Base-by-base conservation (phyloP, 2,797 vertebrate species). In the Eulemur rubriventer region DNA sequence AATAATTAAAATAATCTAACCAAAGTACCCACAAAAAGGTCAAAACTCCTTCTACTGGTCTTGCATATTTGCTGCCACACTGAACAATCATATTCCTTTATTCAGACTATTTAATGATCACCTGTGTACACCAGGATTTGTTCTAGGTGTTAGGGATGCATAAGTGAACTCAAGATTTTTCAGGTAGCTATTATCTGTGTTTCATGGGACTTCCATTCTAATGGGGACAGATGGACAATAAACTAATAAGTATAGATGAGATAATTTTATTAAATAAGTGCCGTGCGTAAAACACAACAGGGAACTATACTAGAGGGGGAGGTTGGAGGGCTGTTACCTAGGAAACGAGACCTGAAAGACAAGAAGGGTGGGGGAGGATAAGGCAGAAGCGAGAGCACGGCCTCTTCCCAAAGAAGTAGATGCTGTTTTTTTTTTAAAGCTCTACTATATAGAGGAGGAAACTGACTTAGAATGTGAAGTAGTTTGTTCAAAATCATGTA, bases 1-100 rank as follows among this genome's bases (percentile, higher is more conserved):
- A 94, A 65, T 82, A 83, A 38, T 69, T 41, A 73, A n/a, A 92
- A 91, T 73, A 81, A 80, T 86, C 5, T 83, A 79, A 73, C 46
- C 17, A 43, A 69, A 65, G 4, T 22, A 86, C 11, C 30, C 41
- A 70, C 41, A 70, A 52, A 5, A 33, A 59, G 9, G 13, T 81
- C 20, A 69, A 84, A 96, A 87, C 20, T 69, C 28, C 61, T 73
- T 57, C 43, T 63, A n/a, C 50, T 88, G 50, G 67, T 43, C 61
- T 82, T 91, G 11, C 26, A 7, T 81, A 72, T 65, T 78, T 91
- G 33, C 22, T 57, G 26, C 7, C 76, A 82, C 24, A 46, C 10
- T 67, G 76, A 83, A 28, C 50, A 83, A 79, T 8, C 2, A 14
- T 82, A 81, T 82, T 88, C 16, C 69, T 75, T 75, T 85, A 80